Base-by-base conservation (phyloP, 2,113 vertebrate species). In the Sinocyclocheilus anophthalmus region DNA sequence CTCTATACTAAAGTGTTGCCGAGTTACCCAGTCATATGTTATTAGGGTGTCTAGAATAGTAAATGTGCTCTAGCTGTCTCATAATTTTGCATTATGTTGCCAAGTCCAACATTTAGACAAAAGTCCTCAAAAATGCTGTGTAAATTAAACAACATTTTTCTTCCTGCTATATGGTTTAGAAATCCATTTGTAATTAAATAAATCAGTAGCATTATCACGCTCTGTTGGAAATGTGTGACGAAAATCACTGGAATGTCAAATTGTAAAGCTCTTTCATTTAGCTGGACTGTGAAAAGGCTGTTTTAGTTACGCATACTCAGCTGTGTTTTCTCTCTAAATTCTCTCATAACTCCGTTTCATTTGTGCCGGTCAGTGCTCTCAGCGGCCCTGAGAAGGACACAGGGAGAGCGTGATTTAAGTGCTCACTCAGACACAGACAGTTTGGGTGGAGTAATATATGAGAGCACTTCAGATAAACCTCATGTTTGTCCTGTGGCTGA, bases 381-480 rank as follows among this genome's bases (percentile, higher is more conserved):
- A 80, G 76, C 39, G 33, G 20, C 22, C 80, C 69, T 76, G 70
- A 65, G 53, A 84, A 81, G 79, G 73, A 50, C n/a, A 70, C 10
- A 69, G 45, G 63, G 57, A 78, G 70, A 67, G n/a, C 55, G 4
- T 84, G 81, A 88, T 86, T 81, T 86, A 83, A 90, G 50, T 50
- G 86, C 61, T 26, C 57, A 82, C 67, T 85, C 39, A 87, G 20
- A 48, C 26, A 59, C 50, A 11, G 5, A 16, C 67, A 57, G 57
- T 87, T 80, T 48, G 61, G 39, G n/a, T 81, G 0, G 24, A 76
- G 50, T 69, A 61, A 90, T 87, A 85, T 84, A 86, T 85, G 65
- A 81, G 57, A 63, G 76, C 53, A 85, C 84, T 81, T 85, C 50
- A 16, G 81, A 84, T 72, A 39, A 76, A 70, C 78, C 33, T 78